Conservation (phyloP, 1,140 invertebrate species). For the Euglossa dilemma region DNA sequence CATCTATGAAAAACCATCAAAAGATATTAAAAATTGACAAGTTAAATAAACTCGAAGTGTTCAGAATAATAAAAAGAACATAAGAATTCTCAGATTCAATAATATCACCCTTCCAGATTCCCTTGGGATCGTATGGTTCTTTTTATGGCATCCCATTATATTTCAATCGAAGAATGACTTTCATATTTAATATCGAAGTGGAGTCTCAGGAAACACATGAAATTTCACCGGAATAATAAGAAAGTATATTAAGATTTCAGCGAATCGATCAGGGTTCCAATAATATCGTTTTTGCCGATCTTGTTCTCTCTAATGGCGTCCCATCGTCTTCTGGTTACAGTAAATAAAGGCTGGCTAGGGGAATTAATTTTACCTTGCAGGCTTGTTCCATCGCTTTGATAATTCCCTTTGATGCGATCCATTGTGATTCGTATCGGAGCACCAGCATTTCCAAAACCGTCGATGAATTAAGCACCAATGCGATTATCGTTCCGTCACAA, state of each 20-base stretch:
- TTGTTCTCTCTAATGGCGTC: background rate
- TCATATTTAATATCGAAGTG: no score
- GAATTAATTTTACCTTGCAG: conserved; percentile 33
- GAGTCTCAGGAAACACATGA: no score
- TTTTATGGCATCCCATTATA: no score
- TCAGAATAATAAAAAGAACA: no score
- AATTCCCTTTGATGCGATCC: conserved; percentile 31
- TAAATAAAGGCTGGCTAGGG: conserved; percentile 25
- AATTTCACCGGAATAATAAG: no score
- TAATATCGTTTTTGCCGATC: background rate
- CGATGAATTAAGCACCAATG: conserved; percentile 29
- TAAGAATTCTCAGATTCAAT: no score
- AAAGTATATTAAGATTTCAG: background rate
- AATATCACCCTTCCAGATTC: no score
- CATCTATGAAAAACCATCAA: no score
- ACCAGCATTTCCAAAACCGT: conserved; percentile 23
- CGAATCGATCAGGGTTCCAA: background rate
- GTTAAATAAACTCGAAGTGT: no score
- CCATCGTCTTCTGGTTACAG: background rate
- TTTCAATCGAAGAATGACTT: no score
- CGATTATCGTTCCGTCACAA: conserved; percentile 35
- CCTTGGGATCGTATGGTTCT: no score
- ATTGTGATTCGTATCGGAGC: conserved; percentile 32
- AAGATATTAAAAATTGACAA: no score
- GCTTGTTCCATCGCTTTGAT: conserved; percentile 7